These are phyloP conservation scores for Cryptotis parvus DNA, from an alignment of 2,113 vertebrate genomes.

Conservation along the genomic window DNA sequence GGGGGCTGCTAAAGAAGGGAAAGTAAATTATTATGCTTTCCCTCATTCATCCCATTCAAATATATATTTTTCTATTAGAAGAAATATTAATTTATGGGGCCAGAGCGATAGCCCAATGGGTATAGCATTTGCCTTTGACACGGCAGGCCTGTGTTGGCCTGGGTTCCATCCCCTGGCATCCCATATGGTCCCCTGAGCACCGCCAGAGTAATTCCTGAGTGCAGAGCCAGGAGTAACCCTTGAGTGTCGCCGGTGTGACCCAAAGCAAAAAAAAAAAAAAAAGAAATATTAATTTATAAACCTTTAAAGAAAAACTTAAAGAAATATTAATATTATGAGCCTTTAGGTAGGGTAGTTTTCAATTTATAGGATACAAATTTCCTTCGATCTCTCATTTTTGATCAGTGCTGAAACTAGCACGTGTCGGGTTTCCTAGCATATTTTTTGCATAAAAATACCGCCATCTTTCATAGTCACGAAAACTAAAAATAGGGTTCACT, in stretches of 20 bases:
- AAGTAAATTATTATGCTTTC: neutral
- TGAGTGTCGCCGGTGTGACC: too few species aligned
- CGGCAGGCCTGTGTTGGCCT: too few species aligned
- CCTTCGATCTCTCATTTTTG: neutral
- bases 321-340: neutral
- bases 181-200: too few species aligned
- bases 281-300: too few species aligned
- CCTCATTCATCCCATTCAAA: neutral
- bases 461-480: neutral
- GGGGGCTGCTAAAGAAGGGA: neutral
- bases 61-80: conserved; percentile 4
- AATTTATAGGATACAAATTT: neutral
- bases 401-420: neutral
- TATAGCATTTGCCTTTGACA: too few species aligned
- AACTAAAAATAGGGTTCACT: neutral
- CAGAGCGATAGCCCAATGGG: too few species aligned
- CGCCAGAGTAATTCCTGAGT: too few species aligned
- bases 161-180: too few species aligned
- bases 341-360: neutral
- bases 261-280: too few species aligned
- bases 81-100: too few species aligned
- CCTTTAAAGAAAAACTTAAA: too few species aligned
- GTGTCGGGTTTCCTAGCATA: neutral
- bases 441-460: neutral
- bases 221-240: too few species aligned